Percentiles rank a stretch among this genome's conserved stretches.
Conservation (phyloP, 2,113 vertebrate genomes). For the Oncorhynchus clarkii region DNA sequence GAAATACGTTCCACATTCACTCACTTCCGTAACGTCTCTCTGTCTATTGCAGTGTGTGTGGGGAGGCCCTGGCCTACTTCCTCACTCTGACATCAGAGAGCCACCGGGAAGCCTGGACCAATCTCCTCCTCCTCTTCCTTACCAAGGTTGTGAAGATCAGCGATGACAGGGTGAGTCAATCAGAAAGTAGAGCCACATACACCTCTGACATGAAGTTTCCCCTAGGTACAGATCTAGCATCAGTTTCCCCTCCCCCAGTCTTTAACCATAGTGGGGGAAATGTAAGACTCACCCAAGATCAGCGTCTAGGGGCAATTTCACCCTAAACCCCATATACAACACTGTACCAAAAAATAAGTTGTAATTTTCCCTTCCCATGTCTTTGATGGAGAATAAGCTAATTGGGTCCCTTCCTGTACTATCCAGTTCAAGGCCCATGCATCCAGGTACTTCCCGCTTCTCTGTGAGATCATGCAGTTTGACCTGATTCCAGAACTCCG, state of each 20-base stretch:
- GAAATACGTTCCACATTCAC: too few relatives aligned
- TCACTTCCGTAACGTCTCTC: not conserved
- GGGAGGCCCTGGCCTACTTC: constrained; percentile 86
- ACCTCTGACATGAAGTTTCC: too few relatives aligned
- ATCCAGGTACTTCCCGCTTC: constrained; percentile 84
- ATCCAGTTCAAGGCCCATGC: constrained; percentile 87
- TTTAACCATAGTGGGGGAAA: too few relatives aligned
- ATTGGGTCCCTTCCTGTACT: not conserved
- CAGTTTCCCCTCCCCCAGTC: too few relatives aligned
- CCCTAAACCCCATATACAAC: too few relatives aligned
- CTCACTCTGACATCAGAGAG: constrained; percentile 87
- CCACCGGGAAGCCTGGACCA: constrained; percentile 90
- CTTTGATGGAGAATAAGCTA: too few relatives aligned
- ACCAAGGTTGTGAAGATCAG: constrained; percentile 90
- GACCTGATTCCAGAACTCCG: constrained; percentile 89
- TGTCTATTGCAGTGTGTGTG: constrained; percentile 77
- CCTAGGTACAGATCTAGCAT: too few relatives aligned
- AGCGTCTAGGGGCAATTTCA: too few relatives aligned
- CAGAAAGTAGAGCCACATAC: too few relatives aligned
- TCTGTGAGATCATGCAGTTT: constrained; percentile 92
- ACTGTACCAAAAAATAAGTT: too few relatives aligned
- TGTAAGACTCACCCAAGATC: too few relatives aligned
- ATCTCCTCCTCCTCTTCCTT: constrained; percentile 84
- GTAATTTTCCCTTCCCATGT: too few relatives aligned
- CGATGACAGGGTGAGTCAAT: constrained; percentile 76